Percentiles rank a stretch among this genome's conserved stretches.
Evolutionary conservation across 2,888 invertebrate genomes (phyloP).

Genomic region (Xanthorhoe spadicearia): DNA sequence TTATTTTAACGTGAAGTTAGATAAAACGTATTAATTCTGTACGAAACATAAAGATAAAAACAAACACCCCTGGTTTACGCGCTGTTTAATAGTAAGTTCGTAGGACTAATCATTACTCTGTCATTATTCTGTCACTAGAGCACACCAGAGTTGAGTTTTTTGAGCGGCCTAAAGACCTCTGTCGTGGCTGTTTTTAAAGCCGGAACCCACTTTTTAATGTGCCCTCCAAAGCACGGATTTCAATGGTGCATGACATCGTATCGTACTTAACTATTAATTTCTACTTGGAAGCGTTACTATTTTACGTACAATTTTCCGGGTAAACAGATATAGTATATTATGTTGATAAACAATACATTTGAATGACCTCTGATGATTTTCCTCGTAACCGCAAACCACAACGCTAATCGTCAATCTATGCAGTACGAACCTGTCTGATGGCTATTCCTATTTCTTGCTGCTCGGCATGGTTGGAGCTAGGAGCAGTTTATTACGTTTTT

Average conservation of each 20-base stretch:
- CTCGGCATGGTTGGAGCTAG: not conserved
- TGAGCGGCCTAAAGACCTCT: no score
- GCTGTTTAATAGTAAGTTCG: no score
- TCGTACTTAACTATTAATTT: not conserved
- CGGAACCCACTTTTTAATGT: no score
- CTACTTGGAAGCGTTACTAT: not conserved
- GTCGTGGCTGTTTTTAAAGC: no score
- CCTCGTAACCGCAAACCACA: slow-evolving; percentile 33
- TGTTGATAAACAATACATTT: slow-evolving; percentile 19
- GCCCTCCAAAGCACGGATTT: no score
- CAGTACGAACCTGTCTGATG: slow-evolving; percentile 10
- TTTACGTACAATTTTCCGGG: not conserved
- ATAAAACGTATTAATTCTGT: no score
- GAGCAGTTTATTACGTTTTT: not conserved
- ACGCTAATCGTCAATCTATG: slow-evolving; percentile 24
- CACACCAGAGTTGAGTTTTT: no score
- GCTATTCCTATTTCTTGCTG: slow-evolving; percentile 1
- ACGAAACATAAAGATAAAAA: no score
- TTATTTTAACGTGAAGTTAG: no score
- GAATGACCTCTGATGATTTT: slow-evolving; percentile 29
- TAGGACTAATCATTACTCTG: no score
- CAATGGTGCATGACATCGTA: not conserved
- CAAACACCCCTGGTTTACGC: not conserved
- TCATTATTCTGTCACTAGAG: no score
- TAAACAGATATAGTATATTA: not conserved